Evolutionary conservation across 1,140 invertebrate species (phyloP).

Genomic region (Euborellia annulipes): DNA sequence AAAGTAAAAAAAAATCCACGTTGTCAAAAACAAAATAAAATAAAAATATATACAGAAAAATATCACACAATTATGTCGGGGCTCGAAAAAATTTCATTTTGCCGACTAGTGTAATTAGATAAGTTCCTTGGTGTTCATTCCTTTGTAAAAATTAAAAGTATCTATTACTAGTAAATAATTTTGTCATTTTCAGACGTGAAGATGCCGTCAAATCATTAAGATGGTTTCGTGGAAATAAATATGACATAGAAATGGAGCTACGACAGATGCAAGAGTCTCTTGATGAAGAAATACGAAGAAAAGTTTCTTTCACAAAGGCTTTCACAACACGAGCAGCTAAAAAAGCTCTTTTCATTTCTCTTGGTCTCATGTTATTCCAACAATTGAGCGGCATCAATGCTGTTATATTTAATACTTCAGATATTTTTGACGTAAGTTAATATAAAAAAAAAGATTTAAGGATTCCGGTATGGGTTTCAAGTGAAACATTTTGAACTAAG

Average conservation of each 20-base stretch:
- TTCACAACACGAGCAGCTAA: slow-evolving; percentile 37
- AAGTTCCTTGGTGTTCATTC: too few relatives aligned
- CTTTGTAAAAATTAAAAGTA: too few relatives aligned
- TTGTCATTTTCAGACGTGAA: slow-evolving; percentile 10
- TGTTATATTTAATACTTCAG: slow-evolving; percentile 69
- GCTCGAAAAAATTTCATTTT: too few relatives aligned
- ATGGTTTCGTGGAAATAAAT: slow-evolving; percentile 38
- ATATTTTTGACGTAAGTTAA: slow-evolving; percentile 48
- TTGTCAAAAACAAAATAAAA: too few relatives aligned
- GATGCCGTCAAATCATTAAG: slow-evolving; percentile 36
- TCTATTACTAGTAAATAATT: too few relatives aligned
- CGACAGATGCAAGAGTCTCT: slow-evolving; percentile 37
- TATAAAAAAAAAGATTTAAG: too few relatives aligned
- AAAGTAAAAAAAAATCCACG: too few relatives aligned
- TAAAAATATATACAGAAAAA: too few relatives aligned
- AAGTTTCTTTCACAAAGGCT: slow-evolving; percentile 36
- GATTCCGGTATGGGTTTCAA: too few relatives aligned
- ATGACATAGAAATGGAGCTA: slow-evolving; percentile 29
- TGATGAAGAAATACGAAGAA: slow-evolving; percentile 29
- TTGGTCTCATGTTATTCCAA: slow-evolving; percentile 69
- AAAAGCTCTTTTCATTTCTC: slow-evolving; percentile 51
- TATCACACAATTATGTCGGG: too few relatives aligned
- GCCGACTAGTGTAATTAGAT: too few relatives aligned
- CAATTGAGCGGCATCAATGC: slow-evolving; percentile 71
- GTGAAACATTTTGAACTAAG: too few relatives aligned